phyloP scores from a whole-genome alignment of 2,888 invertebrate genomes.

The Lapara coniferarum region DNA sequence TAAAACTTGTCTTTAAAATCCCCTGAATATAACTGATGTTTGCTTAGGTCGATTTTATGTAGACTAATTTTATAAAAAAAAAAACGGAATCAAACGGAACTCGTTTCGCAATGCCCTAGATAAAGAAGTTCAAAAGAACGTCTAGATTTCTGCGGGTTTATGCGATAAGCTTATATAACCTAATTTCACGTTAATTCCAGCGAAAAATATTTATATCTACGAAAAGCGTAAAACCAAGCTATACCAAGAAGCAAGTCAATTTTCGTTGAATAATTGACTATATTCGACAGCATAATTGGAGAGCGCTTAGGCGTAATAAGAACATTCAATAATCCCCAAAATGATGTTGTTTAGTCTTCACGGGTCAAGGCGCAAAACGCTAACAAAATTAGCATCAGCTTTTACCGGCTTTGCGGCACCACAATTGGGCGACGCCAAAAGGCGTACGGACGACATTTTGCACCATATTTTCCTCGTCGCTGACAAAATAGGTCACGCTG shows the following conservation, averaged over 20 bases:
- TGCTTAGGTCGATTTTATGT: slow-evolving; percentile 29
- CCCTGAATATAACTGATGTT: slow-evolving; percentile 34
- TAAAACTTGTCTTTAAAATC: slow-evolving; percentile 36
- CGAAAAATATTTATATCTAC: background rate
- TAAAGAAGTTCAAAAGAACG: background rate
- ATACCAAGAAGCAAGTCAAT: background rate
- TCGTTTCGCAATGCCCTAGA: too few species aligned
- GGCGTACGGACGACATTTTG: slow-evolving; percentile 51
- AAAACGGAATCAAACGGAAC: background rate
- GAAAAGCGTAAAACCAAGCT: background rate
- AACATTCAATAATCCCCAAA: slow-evolving; percentile 35
- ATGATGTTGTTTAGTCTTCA: slow-evolving; percentile 43
- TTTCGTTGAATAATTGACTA: slow-evolving; percentile 23
- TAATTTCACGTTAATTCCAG: background rate
- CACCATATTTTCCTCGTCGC: slow-evolving; percentile 53
- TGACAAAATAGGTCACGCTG: slow-evolving; percentile 59
- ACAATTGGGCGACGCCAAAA: slow-evolving; percentile 57
- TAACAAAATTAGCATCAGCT: slow-evolving; percentile 54
- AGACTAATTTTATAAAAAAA: background rate
- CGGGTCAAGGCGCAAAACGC: slow-evolving; percentile 47
- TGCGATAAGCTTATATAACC: background rate
- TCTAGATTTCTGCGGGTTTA: background rate
- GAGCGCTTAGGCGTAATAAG: slow-evolving; percentile 18
- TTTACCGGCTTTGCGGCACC: slow-evolving; percentile 50
- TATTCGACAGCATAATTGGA: slow-evolving; percentile 6